phyloP scores from a whole-genome alignment of 2,888 invertebrate genomes.

The Xanthia togata region DNA sequence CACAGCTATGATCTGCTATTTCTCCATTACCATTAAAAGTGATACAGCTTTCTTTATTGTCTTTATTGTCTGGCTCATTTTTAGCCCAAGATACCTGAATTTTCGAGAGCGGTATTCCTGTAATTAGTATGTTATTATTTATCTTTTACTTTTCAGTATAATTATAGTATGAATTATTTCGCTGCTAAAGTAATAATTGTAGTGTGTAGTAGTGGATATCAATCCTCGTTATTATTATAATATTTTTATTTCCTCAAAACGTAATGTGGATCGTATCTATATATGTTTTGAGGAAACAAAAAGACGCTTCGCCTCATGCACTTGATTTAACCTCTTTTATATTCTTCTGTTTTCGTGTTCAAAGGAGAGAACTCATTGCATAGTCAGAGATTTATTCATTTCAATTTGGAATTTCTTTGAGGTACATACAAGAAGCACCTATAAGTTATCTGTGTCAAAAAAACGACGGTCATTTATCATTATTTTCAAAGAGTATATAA shows the following conservation, averaged over 20 bases:
- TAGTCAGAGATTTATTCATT: background rate
- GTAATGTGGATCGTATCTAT: too few species aligned
- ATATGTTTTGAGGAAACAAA: background rate
- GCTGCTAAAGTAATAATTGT: background rate
- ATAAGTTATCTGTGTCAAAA: background rate
- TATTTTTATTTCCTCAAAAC: too few species aligned
- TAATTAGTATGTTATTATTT: background rate
- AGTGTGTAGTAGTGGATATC: background rate
- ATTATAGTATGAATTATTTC: background rate
- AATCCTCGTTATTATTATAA: background rate
- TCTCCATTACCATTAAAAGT: slow-evolving; percentile 50
- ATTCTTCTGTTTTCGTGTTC: background rate
- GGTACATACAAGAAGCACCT: background rate
- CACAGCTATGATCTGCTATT: slow-evolving; percentile 50
- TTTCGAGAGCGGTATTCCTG: slow-evolving; percentile 54
- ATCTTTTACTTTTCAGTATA: background rate
- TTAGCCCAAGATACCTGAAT: slow-evolving; percentile 53
- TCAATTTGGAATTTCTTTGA: background rate
- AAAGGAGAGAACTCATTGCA: background rate
- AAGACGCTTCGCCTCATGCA: background rate
- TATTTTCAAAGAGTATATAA: background rate
- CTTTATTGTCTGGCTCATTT: slow-evolving; percentile 59
- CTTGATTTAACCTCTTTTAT: background rate
- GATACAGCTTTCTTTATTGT: slow-evolving; percentile 60
- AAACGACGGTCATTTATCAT: background rate